Evolutionary conservation across 1,140 invertebrate species (phyloP).

Genomic region (Hydropsyche tenuis): DNA sequence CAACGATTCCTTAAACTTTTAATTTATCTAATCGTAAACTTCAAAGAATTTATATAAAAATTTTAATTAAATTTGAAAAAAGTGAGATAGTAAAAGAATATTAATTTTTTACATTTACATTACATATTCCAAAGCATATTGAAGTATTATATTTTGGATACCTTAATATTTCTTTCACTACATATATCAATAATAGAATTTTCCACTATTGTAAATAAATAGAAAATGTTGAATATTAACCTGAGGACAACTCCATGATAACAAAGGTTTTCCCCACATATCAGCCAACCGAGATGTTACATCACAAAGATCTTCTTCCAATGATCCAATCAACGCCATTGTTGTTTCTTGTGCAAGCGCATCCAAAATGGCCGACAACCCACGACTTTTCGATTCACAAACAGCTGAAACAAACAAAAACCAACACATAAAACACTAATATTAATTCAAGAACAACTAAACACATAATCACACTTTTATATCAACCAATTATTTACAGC

Average conservation of each 20-base stretch:
- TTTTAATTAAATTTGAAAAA: too few relatives aligned
- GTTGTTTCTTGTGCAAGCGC: constrained; percentile 56
- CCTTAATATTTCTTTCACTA: too few relatives aligned
- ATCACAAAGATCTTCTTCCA: constrained; percentile 60
- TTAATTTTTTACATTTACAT: too few relatives aligned
- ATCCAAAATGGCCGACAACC: constrained; percentile 58
- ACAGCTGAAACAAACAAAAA: constrained; percentile 55
- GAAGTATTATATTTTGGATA: too few relatives aligned
- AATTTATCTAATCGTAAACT: too few relatives aligned
- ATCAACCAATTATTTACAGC: too few relatives aligned
- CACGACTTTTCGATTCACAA: constrained; percentile 58
- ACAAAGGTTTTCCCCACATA: constrained; percentile 60
- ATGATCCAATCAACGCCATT: constrained; percentile 60
- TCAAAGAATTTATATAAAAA: too few relatives aligned
- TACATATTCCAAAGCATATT: too few relatives aligned
- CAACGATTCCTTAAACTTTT: too few relatives aligned
- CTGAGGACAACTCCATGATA: constrained; percentile 62
- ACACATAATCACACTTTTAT: too few relatives aligned
- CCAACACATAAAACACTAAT: background rate
- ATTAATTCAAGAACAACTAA: background rate
- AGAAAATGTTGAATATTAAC: constrained; percentile 51
- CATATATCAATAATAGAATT: too few relatives aligned
- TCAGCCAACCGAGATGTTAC: constrained; percentile 58
- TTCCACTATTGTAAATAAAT: background rate
- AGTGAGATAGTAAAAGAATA: too few relatives aligned